phyloP scores from a whole-genome alignment of 2,888 invertebrate genomes.

The Ormyrus rosae region DNA sequence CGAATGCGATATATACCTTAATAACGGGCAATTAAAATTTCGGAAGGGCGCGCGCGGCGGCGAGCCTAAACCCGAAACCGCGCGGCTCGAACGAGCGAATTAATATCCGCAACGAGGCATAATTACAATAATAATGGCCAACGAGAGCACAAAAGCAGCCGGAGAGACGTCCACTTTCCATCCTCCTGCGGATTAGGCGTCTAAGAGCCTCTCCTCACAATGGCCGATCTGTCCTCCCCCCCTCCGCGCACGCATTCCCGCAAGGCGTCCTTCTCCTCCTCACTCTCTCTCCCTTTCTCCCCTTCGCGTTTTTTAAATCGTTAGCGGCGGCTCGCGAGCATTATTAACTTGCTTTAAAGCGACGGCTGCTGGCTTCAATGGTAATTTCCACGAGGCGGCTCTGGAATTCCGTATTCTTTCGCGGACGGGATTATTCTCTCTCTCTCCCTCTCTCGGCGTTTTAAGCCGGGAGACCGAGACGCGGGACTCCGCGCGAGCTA shows the following conservation, averaged over 20 bases:
- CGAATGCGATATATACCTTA: too few species aligned
- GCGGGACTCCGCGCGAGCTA: background rate
- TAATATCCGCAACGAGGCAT: conserved; percentile 2
- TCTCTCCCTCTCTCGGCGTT: background rate
- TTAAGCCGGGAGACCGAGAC: background rate
- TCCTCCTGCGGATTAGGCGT: background rate
- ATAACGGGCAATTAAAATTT: too few species aligned
- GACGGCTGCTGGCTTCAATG: conserved; percentile 28
- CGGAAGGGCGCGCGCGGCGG: too few species aligned
- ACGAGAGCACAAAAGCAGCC: background rate
- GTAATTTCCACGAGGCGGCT: conserved; percentile 30
- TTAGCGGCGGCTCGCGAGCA: background rate
- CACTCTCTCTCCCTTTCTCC: background rate
- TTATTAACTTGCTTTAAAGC: conserved; percentile 36
- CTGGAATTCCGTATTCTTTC: conserved; percentile 12
- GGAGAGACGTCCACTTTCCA: background rate
- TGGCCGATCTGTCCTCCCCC: conserved; percentile 29
- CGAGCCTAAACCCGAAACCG: too few species aligned
- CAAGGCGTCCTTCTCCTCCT: background rate
- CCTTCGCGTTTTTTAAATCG: conserved; percentile 14
- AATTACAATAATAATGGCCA: background rate
- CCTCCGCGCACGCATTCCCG: background rate
- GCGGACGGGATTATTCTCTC: background rate
- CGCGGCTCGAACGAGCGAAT: background rate
- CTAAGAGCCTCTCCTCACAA: conserved; percentile 9